Percentiles rank a stretch among this genome's conserved stretches.
Conservation (phyloP, 2,888 invertebrate species). For the Tenthredo notha region DNA sequence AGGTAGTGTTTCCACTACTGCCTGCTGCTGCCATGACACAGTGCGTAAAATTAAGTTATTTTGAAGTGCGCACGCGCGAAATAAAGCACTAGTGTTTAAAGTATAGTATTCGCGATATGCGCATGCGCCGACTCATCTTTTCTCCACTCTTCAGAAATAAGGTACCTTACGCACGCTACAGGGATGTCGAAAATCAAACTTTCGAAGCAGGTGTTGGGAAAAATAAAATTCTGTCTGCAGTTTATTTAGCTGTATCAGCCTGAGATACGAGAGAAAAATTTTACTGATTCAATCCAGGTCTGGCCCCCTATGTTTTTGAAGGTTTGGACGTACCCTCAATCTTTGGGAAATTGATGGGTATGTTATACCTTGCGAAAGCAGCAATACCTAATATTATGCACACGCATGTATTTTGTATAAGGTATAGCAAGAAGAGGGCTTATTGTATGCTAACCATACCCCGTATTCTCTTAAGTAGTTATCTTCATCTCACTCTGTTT, state of each 20-base stretch:
- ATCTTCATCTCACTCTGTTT: not conserved
- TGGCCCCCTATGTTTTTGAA: too few species aligned
- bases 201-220: too few species aligned
- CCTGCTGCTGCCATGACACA: too few species aligned
- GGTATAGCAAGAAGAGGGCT: slow-evolving; percentile 1
- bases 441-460: slow-evolving; percentile 41
- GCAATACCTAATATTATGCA: slow-evolving; percentile 24
- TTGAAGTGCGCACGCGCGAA: too few species aligned
- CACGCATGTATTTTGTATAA: not conserved
- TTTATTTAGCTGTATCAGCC: not conserved
- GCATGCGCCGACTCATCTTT: too few species aligned
- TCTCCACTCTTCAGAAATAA: too few species aligned
- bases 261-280: not conserved
- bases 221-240: not conserved
- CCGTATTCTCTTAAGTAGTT: slow-evolving; percentile 7
- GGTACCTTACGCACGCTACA: too few species aligned
- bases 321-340: slow-evolving; percentile 4
- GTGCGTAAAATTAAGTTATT: too few species aligned
- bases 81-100: too few species aligned
- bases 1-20: not conserved
- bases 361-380: not conserved
- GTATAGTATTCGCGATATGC: too few species aligned
- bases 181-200: too few species aligned
- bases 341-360: not conserved
- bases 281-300: not conserved